Conservation (phyloP, 37 sponge, comb jelly and placozoan species). For the Axinella damicornis region DNA sequence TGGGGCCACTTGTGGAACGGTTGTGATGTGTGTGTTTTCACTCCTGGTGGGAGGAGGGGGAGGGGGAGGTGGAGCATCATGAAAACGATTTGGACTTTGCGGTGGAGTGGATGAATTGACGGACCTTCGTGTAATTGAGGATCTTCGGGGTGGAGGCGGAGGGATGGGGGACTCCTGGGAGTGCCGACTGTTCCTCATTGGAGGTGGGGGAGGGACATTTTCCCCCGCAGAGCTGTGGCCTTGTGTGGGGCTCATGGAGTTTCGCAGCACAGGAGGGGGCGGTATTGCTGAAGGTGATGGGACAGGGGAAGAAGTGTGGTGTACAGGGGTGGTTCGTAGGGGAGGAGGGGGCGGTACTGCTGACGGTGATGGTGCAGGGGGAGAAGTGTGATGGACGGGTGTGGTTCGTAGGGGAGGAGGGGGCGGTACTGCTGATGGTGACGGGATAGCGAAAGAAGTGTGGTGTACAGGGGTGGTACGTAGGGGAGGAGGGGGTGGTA, state of each 20-base stretch:
- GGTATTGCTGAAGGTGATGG: not conserved
- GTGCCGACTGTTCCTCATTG: not conserved
- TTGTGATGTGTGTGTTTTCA: not conserved
- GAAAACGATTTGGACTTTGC: not conserved
- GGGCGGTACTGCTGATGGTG: not conserved
- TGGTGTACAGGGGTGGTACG: not conserved
- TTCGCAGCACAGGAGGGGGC: not conserved
- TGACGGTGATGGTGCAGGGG: not conserved
- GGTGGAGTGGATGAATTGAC: not conserved
- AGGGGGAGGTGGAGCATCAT: conserved; percentile 3
- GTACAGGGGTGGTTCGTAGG: not conserved
- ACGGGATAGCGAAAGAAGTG: not conserved
- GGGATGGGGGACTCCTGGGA: not conserved
- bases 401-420: conserved; percentile 18
- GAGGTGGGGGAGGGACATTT: conserved; percentile 26
- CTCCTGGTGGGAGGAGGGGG: not conserved
- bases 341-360: conserved; percentile 5
- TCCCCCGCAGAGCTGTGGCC: not conserved
- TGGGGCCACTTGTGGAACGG: not conserved
- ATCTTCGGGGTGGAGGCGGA: conserved; percentile 26
- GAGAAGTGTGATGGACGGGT: not conserved
- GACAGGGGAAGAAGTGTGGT: conserved; percentile 5
- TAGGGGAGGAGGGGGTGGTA: conserved; percentile 15
- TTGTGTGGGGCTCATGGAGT: too few species aligned
- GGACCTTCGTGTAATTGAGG: not conserved